Percentiles rank a stretch among this genome's conserved stretches.
phyloP scores from a whole-genome alignment of 2,888 invertebrate genomes.

The Limnephilus rhombicus region DNA sequence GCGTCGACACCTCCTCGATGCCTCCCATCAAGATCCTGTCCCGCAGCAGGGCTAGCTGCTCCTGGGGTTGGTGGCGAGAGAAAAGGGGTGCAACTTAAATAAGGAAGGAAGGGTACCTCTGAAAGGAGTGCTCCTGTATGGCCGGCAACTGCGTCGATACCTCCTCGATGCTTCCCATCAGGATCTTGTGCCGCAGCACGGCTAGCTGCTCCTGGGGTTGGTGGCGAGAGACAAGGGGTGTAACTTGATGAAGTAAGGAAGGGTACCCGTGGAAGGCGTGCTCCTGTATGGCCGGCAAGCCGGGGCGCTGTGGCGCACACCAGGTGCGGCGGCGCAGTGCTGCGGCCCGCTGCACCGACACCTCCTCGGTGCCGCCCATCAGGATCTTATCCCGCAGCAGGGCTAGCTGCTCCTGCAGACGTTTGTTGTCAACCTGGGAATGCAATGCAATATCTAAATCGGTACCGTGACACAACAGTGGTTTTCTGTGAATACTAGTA shows the following conservation, averaged over 20 bases:
- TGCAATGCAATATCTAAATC: neutral
- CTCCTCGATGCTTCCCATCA: conserved; percentile 58
- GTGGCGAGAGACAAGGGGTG: too few relatives aligned
- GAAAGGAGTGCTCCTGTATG: conserved; percentile 49
- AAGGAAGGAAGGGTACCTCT: neutral
- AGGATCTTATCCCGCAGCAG: conserved; percentile 57
- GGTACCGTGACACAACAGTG: neutral
- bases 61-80: too few relatives aligned
- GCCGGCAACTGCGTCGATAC: conserved; percentile 28
- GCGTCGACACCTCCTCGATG: too few relatives aligned
- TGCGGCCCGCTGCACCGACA: conserved; percentile 31
- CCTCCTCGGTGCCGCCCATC: conserved; percentile 59
- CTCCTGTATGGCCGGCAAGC: conserved; percentile 52
- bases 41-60: too few relatives aligned
- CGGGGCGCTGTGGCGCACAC: conserved; percentile 53
- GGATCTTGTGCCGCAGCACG: too few relatives aligned
- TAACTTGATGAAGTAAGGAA: too few relatives aligned
- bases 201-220: too few relatives aligned
- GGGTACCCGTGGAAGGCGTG: conserved; percentile 3
- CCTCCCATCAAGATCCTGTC: too few relatives aligned
- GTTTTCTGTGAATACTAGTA: too few relatives aligned
- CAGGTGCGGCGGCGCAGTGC: conserved; percentile 67
- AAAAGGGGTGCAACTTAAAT: too few relatives aligned
- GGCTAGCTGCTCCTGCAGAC: conserved; percentile 59
- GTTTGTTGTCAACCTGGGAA: conserved; percentile 59